phyloP scores from a whole-genome alignment of 1,140 invertebrate species.

The Pseudachorutes palmiensis region DNA sequence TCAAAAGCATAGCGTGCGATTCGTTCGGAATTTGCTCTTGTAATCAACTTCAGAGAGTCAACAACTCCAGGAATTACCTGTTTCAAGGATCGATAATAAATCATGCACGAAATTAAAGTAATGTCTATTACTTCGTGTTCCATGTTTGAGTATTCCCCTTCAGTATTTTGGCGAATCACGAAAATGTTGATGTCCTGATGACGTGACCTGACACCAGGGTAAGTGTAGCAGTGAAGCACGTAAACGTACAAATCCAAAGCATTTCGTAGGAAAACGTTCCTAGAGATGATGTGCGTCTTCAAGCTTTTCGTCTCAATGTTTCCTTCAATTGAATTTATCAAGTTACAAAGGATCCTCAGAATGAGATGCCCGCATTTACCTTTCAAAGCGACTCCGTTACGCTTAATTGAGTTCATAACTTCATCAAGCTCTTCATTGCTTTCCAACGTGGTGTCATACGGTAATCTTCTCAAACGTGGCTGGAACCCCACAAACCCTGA shows the following conservation, averaged over 20 bases:
- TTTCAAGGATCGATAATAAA: not conserved
- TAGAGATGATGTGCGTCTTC: slow-evolving; percentile 40
- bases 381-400: slow-evolving; percentile 61
- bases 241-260: slow-evolving; percentile 57
- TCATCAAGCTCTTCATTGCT: slow-evolving; percentile 49
- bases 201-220: slow-evolving; percentile 52
- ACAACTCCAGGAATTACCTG: slow-evolving; percentile 51
- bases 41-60: slow-evolving; percentile 55
- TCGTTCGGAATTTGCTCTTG: slow-evolving; percentile 46
- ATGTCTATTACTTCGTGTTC: slow-evolving; percentile 51
- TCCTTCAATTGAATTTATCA: slow-evolving; percentile 30
- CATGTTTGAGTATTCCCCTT: slow-evolving; percentile 54
- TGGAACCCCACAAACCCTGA: slow-evolving; percentile 51
- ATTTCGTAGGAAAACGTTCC: slow-evolving; percentile 47
- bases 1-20: slow-evolving; percentile 59
- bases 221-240: slow-evolving; percentile 55
- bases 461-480: slow-evolving; percentile 57
- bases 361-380: slow-evolving; percentile 46
- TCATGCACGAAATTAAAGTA: not conserved
- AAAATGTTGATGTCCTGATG: slow-evolving; percentile 58
- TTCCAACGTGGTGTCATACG: slow-evolving; percentile 45
- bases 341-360: not conserved
- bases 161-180: slow-evolving; percentile 59
- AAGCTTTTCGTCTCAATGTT: slow-evolving; percentile 44
- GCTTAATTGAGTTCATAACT: slow-evolving; percentile 54